phyloP scores from a whole-genome alignment of 2,888 invertebrate genomes.

The Pristionchus arcanus region DNA sequence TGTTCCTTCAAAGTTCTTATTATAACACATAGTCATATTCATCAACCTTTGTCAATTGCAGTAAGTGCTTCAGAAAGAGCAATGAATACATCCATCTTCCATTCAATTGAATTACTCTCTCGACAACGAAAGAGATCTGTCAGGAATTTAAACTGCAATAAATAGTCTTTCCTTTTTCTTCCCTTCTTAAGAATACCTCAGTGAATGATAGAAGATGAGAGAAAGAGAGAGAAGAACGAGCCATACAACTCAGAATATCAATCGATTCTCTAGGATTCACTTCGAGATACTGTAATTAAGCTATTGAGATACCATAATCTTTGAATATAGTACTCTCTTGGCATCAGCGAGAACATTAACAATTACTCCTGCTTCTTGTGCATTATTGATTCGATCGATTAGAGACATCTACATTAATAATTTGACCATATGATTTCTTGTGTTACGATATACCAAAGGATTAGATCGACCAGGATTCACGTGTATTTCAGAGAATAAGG shows the following conservation, averaged over 20 bases:
- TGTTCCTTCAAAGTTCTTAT: not conserved
- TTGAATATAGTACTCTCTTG: conserved; percentile 6
- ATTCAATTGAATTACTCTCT: not conserved
- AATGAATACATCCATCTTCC: not conserved
- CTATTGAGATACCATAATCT: not conserved
- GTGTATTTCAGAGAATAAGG: not conserved
- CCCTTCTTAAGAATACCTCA: not conserved
- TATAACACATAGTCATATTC: not conserved
- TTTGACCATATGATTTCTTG: not conserved
- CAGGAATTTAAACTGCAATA: conserved; percentile 13
- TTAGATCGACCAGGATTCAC: not conserved
- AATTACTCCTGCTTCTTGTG: conserved; percentile 47
- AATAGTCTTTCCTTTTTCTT: not conserved
- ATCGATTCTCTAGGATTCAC: not conserved
- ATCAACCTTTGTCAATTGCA: not conserved
- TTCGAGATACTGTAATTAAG: conserved; percentile 21
- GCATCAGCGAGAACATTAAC: conserved; percentile 50
- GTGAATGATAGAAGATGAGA: conserved; percentile 39
- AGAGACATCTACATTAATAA: conserved; percentile 29
- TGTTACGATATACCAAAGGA: not conserved
- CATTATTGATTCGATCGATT: conserved; percentile 47
- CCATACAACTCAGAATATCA: conserved; percentile 20
- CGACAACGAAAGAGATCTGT: not conserved
- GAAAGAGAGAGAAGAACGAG: conserved; percentile 9
- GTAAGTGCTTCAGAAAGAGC: not conserved